These are phyloP conservation scores for Caenorhabditis parvicauda DNA, from an alignment of 2,888 invertebrate genomes.

Conservation along the genomic window DNA sequence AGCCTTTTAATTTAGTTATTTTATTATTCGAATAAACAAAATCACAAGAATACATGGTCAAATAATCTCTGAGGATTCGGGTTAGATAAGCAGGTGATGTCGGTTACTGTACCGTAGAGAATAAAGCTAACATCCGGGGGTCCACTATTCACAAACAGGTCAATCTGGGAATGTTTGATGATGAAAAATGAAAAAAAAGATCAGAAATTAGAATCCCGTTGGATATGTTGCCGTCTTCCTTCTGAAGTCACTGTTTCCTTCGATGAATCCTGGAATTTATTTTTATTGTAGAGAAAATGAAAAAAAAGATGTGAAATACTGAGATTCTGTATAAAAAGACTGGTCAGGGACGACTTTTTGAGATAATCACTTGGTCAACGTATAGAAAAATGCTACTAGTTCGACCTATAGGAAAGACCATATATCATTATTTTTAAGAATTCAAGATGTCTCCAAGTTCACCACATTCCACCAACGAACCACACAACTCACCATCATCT, in stretches of 20 bases:
- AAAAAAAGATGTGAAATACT: not conserved
- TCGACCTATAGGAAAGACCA: not conserved
- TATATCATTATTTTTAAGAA: not conserved
- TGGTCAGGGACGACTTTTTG: too few relatives aligned
- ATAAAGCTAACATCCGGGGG: too few relatives aligned
- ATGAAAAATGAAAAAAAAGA: not conserved
- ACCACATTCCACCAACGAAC: not conserved
- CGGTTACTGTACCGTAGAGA: too few relatives aligned
- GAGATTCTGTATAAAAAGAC: too few relatives aligned
- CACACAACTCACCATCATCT: slow-evolving; percentile 23
- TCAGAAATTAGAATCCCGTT: slow-evolving; percentile 48
- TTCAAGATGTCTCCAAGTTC: not conserved
- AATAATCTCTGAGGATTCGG: too few relatives aligned
- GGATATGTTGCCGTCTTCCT: slow-evolving; percentile 57
- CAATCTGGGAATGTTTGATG: too few relatives aligned
- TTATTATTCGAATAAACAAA: not conserved
- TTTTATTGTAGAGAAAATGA: not conserved
- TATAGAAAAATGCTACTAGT: not conserved
- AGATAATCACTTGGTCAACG: too few relatives aligned
- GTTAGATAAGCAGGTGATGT: too few relatives aligned
- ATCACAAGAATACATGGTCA: too few relatives aligned
- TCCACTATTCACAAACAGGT: too few relatives aligned
- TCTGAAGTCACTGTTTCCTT: slow-evolving; percentile 60
- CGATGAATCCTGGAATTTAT: slow-evolving; percentile 47
- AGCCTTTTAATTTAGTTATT: not conserved